Percentiles rank a stretch among this genome's conserved stretches.
Conservation (phyloP, 2,797 vertebrate genomes). For the Carduelis carduelis region DNA sequence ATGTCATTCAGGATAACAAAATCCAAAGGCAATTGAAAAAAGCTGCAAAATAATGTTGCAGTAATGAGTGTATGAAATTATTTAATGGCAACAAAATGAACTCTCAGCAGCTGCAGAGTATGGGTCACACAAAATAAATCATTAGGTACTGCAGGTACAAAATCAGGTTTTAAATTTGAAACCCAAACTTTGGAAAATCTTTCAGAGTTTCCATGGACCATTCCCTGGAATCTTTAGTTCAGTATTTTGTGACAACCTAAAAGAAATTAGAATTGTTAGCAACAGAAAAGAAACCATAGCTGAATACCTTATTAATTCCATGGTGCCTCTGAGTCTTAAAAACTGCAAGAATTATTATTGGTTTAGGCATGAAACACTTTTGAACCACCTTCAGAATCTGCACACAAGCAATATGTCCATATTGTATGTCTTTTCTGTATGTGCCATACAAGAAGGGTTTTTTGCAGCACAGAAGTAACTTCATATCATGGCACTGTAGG, state of each 20-base stretch:
- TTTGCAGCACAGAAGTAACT: neutral
- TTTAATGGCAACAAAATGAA: neutral
- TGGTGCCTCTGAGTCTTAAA: neutral
- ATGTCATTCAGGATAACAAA: neutral
- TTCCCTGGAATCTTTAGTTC: neutral
- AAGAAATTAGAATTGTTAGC: neutral
- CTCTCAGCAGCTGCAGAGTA: neutral
- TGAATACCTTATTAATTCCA: neutral
- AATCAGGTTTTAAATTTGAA: neutral
- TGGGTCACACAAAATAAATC: neutral
- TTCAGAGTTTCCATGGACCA: too few relatives aligned
- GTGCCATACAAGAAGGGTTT: neutral
- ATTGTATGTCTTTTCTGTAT: neutral
- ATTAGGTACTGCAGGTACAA: neutral
- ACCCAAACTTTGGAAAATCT: neutral
- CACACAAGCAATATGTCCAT: neutral
- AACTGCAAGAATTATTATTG: neutral
- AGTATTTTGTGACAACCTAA: neutral
- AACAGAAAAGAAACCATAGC: neutral
- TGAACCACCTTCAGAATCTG: neutral
- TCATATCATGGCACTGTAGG: accelerated
- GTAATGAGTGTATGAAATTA: neutral
- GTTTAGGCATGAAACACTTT: neutral
- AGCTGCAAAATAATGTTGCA: neutral
- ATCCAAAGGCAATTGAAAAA: neutral